phyloP scores from a whole-genome alignment of 2,888 invertebrate species.

The Amphipyra berbera region DNA sequence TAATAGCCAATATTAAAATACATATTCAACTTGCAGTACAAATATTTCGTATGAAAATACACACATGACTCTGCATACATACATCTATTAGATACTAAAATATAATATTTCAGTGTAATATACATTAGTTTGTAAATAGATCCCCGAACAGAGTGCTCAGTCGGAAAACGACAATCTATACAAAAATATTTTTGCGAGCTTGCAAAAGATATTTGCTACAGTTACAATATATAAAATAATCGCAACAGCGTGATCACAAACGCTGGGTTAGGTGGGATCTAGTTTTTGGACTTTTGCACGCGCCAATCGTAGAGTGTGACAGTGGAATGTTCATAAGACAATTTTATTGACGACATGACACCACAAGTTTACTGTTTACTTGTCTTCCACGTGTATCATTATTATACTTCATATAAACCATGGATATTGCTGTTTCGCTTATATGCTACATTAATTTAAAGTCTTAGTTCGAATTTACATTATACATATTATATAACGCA shows the following conservation, averaged over 20 bases:
- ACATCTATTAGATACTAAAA: conserved; percentile 82
- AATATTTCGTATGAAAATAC: conserved; percentile 88
- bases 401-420: conserved; percentile 41
- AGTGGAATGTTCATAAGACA: conserved; percentile 82
- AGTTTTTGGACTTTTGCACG: conserved; percentile 79
- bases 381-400: conserved; percentile 55
- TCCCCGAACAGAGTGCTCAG: conserved; percentile 71
- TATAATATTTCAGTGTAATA: conserved; percentile 83
- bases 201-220: conserved; percentile 75
- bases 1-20: conserved; percentile 89
- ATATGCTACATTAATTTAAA: conserved; percentile 59
- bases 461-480: conserved; percentile 54
- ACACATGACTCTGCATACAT: conserved; percentile 86
- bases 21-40: conserved; percentile 83
- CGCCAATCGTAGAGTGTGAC: conserved; percentile 77
- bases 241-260: conserved; percentile 72
- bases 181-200: conserved; percentile 82
- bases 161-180: conserved; percentile 82
- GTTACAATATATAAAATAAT: conserved; percentile 69
- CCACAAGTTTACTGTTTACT: conserved; percentile 74
- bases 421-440: conserved; percentile 64
- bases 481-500: conserved; percentile 42
- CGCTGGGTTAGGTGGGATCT: conserved; percentile 85
- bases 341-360: conserved; percentile 62
- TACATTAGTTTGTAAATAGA: conserved; percentile 87